phyloP scores from a whole-genome alignment of 2,113 vertebrate species.

The rabbit (Oryctolagus cuniculus) region mOryCun1.1 NC_091434.1:142267501-142268000 shows the following conservation, averaged over 20 bases:
- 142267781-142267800: slow-evolving; percentile 99
- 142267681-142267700: slow-evolving; percentile 91
- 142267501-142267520: too few species aligned
- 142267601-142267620: not conserved
- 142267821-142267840: slow-evolving; percentile 97
- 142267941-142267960: slow-evolving; percentile 15
- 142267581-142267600: slow-evolving; percentile 26
- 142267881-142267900: not conserved
- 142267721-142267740: slow-evolving; percentile 98
- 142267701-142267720: slow-evolving; percentile 97
- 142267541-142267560: too few species aligned
- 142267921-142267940: slow-evolving; percentile 30
- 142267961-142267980: slow-evolving; percentile 15
- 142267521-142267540: too few species aligned
- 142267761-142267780: slow-evolving; percentile 98
- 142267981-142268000: not conserved
- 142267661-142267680: slow-evolving; percentile 59
- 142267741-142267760: slow-evolving; percentile 99
- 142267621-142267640: not conserved
- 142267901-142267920: slow-evolving; percentile 3
- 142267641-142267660: not conserved
- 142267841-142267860: not conserved
- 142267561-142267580: slow-evolving; percentile 15
- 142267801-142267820: slow-evolving; percentile 96
- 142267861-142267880: not conserved